Conservation (phyloP, 2,888 invertebrate species). For the Cotesia congregata region DNA sequence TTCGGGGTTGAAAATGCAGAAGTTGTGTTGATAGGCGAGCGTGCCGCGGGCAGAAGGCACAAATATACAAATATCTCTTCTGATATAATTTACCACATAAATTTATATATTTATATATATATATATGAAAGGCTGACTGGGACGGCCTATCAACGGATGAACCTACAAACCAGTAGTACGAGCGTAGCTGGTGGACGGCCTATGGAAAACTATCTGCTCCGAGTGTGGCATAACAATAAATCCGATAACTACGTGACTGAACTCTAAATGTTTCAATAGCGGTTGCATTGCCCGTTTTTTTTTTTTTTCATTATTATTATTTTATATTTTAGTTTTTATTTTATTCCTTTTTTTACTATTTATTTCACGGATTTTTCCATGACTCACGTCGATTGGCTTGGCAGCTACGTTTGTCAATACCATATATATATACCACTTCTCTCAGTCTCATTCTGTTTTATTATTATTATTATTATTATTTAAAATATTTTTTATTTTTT, state of each 20-base stretch:
- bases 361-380: conserved; percentile 19
- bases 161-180: not conserved
- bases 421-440: not conserved
- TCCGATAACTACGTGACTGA: conserved; percentile 46
- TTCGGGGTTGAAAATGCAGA: not conserved
- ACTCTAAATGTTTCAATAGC: conserved; percentile 41
- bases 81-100: not conserved
- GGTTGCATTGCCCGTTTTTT: conserved; percentile 5
- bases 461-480: conserved; percentile 1
- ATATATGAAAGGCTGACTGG: not conserved
- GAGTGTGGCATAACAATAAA: conserved; percentile 42
- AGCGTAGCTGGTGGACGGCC: not conserved
- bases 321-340: conserved; percentile 17
- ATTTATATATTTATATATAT: not conserved
- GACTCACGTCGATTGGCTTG: conserved; percentile 35
- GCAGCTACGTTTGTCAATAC: conserved; percentile 38
- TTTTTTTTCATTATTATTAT: not conserved
- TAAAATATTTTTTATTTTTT: not conserved
- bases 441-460: conserved; percentile 19
- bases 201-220: conserved; percentile 27
- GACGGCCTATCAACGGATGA: not conserved
- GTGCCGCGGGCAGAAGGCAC: not conserved
- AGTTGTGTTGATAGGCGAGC: not conserved
- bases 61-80: not conserved
- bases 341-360: conserved; percentile 10